These are phyloP conservation scores for Phocoena phocoena DNA, from an alignment of 2,113 vertebrate genomes.

Conservation along the genomic window DNA sequence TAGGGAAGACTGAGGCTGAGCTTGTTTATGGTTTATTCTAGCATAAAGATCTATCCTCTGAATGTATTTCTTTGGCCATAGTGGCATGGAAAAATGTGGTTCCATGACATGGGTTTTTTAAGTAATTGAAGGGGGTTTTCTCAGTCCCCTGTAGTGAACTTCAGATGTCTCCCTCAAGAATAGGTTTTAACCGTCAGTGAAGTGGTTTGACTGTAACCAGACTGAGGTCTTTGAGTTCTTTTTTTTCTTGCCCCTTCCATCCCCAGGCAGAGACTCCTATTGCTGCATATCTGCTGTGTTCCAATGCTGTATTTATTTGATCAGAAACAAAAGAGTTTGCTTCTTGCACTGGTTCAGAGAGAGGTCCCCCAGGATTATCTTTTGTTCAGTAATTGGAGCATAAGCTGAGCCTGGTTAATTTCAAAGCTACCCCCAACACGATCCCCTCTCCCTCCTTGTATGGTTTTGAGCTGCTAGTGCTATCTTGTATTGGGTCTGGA, in stretches of 20 bases:
- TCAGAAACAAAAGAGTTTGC: slow-evolving; percentile 62
- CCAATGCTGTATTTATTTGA: slow-evolving; percentile 11
- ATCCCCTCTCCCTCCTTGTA: not conserved
- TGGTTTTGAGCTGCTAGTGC: slow-evolving; percentile 40
- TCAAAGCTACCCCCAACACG: slow-evolving; percentile 44
- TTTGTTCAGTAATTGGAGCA: slow-evolving; percentile 73
- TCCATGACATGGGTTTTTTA: not conserved
- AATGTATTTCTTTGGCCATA: not conserved
- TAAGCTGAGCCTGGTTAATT: slow-evolving; percentile 67
- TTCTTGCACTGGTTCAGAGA: slow-evolving; percentile 58
- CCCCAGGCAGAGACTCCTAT: slow-evolving; percentile 33
- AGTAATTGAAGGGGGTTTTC: not conserved
- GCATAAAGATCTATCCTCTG: not conserved
- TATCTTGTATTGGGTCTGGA: slow-evolving; percentile 56
- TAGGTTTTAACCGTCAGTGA: slow-evolving; percentile 17
- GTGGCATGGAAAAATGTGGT: not conserved
- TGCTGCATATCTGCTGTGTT: not conserved
- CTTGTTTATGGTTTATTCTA: not conserved
- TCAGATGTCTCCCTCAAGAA: not conserved
- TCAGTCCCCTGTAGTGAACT: not conserved
- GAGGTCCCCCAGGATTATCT: slow-evolving; percentile 63
- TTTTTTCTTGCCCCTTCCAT: not conserved
- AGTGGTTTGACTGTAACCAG: slow-evolving; percentile 37
- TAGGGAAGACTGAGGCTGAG: not conserved
- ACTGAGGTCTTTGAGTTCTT: not conserved